Percentiles rank a stretch among this genome's conserved stretches.
Conservation (phyloP, 2,797 vertebrate genomes). For the Periparus ater region DNA sequence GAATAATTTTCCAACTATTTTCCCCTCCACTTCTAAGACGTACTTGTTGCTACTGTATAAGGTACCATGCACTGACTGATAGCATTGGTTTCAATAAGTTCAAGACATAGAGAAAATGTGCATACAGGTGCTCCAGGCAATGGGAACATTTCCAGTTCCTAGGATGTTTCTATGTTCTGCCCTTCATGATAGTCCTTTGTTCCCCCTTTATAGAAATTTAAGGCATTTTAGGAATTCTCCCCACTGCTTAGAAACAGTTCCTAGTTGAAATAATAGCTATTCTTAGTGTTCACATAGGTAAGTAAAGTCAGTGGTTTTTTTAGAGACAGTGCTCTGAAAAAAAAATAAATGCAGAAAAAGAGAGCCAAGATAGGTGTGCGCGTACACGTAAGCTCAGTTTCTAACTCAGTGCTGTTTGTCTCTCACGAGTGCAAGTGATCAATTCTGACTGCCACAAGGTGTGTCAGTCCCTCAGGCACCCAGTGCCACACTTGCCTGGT, state of each 20-base stretch:
- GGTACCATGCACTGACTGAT: not conserved
- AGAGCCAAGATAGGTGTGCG: not conserved
- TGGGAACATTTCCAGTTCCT: not conserved
- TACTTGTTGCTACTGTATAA: not conserved
- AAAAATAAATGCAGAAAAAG: not conserved
- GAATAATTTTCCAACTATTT: not conserved
- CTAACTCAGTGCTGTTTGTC: not conserved
- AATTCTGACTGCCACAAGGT: not conserved
- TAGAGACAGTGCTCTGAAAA: not conserved
- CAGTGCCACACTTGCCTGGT: not conserved
- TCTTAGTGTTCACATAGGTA: not conserved
- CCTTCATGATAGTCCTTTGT: not conserved
- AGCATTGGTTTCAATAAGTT: not conserved
- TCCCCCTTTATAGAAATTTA: not conserved
- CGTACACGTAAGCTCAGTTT: not conserved
- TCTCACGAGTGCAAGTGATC: not conserved
- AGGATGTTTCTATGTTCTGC: not conserved
- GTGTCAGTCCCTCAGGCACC: not conserved
- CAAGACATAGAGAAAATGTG: not conserved
- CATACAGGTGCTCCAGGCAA: not conserved
- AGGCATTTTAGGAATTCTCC: slow-evolving; percentile 23
- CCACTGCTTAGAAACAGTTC: not conserved
- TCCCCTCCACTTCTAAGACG: not conserved
- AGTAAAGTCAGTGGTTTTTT: not conserved
- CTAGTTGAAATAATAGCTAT: not conserved